Evolutionary conservation across 2,113 vertebrate genomes (phyloP), one percentile per base, ranked within the genome.

Genomic region (Cochlearius cochlearius): DNA sequence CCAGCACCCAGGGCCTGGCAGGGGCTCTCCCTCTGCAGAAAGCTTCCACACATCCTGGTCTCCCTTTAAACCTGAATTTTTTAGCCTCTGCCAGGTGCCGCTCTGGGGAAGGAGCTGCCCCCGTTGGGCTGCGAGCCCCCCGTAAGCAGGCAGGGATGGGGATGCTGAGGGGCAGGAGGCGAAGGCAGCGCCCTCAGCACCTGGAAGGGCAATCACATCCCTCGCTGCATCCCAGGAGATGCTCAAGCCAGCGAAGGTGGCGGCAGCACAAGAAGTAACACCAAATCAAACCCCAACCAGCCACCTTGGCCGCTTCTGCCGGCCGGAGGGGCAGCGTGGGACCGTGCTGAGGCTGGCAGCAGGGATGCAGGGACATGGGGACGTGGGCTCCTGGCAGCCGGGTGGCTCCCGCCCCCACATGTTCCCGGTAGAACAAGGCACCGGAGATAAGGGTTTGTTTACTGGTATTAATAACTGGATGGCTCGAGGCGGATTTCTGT

Each of bases 351-450:
- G 67, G 59, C 58, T 19, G 71, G 86, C 89, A 50, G 83, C 71
- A 8, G 83, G 83, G 83, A 63, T 56, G 9, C 0, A 0, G 94
- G 67, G 49, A 90, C 16, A 1, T 2, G n/a, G 91, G 80, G 64
- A 71, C 1, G 14, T 30, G 69, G 93, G 95, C 49, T 92, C 67
- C 93, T 38, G 52, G 95, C 90, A 87, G 81, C 78, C 10, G 10
- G 60, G 66, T 23, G 88, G 47, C 81, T 93, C 12, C 95, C 82
- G 4, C 92, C 95, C 90, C 90, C 92, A 34, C 88, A 43, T 68
- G 94, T 94, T 95, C 95, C 96, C 2, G 30, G 49, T 56, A 4
- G 90, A 85, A 68, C 56, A 59, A 53, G 91, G 91, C 91, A 34
- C 49, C 5, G 4, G n/a, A 23, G 84, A 27, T 62, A 32, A 75